Evolutionary conservation across 53 echinoderm and acorn worm genomes (phyloP), one percentile per base, ranked within the genome.

Genomic region (Echinometra lucunter): DNA sequence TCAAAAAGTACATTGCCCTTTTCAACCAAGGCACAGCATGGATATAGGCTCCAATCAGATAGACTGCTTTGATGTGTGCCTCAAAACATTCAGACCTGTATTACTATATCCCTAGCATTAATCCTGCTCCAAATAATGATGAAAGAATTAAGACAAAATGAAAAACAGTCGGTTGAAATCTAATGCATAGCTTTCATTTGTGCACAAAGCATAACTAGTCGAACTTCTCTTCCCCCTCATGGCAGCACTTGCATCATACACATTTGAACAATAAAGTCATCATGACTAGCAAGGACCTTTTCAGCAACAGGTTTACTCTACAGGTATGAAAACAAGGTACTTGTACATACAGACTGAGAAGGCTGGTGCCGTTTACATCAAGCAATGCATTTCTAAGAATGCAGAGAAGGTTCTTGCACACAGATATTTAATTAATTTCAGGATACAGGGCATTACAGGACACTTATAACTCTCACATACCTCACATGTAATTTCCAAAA

Each of bases 1-100:
- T 85, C n/a, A 49, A 72, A 85, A 47, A 85, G 85, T 85, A 49
- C 85, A 47, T 85, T 85, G 85, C 27, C 85, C 85, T 85, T 81
- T 45, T 45, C 85, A 45, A 89, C 28, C 58, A 35, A 32, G 89
- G 57, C 58, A 58, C 17, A 19, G 89, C 57, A 60, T 60, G 89
- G 89, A 60, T 40, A 60, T 58, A 58, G 60, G 9, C 60, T 18
- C 37, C 89, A 89, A 89, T 89, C 89, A 60, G 60, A 89, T 89
- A 58, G 60, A 89, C 60, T 89, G 89, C 89, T 89, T 89, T 89
- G 89, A 89, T 60, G 89, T 89, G 60, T 37, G 40, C 89, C 89
- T 57, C 60, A 89, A 60, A 89, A 89, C 89, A 89, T 89, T 89
- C 57, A 89, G 63, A 89, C 89, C 89, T 16, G 53, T 19, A 60